Conservation (phyloP, 2,888 invertebrate species). For the Capitulum mitella region DNA sequence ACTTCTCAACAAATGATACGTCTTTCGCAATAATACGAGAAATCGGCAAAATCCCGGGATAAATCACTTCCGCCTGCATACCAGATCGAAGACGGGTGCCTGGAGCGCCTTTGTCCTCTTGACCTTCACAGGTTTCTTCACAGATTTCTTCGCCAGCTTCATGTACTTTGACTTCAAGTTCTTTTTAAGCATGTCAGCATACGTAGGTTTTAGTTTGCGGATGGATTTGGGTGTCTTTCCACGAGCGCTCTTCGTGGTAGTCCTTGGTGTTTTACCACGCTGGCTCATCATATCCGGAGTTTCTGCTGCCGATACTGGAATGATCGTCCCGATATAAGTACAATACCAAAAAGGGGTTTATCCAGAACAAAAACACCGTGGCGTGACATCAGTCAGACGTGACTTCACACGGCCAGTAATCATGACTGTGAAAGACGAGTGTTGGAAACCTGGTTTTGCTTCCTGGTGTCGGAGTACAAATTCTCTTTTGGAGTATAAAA, state of each 20-base stretch:
- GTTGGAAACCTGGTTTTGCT: no score
- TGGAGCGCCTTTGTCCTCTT: not conserved
- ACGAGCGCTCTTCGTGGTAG: not conserved
- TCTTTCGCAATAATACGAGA: no score
- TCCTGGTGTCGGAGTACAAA: no score
- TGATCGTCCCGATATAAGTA: no score
- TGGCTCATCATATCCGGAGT: not conserved
- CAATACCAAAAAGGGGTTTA: no score
- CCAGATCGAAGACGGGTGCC: not conserved
- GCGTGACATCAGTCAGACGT: no score
- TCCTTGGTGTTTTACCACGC: not conserved
- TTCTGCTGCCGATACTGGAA: not conserved
- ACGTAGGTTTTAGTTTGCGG: not conserved
- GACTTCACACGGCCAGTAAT: no score
- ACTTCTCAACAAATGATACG: no score
- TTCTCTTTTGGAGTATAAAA: no score
- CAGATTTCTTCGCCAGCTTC: not conserved
- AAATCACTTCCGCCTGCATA: not conserved
- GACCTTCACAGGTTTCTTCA: not conserved
- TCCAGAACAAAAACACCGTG: no score
- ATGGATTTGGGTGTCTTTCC: not conserved
- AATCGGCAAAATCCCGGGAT: no score
- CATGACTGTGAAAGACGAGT: no score
- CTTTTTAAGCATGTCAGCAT: slow-evolving; percentile 1
- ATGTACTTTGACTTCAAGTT: not conserved